Evolutionary conservation across 2,888 invertebrate genomes (phyloP), one percentile per base, ranked within the genome.

Genomic region (Pyrrhia umbra): DNA sequence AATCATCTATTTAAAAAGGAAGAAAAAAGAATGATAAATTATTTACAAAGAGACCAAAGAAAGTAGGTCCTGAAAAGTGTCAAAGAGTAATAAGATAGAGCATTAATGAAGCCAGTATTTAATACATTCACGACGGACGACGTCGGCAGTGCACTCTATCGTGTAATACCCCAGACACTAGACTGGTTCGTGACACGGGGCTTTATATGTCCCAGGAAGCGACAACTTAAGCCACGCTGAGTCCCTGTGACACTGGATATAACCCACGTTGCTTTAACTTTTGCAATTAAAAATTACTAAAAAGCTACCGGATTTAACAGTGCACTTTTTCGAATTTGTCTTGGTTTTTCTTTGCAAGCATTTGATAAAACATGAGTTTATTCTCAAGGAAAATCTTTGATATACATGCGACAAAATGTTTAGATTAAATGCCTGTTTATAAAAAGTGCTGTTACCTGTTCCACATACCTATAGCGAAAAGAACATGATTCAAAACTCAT

Each of bases 201-300:
- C 85, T 84, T 84, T 80, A 80, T 64, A 71, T 79, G 85, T 86
- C 79, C 73, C 63, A 66, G 67, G 62, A 73, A 77, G 76, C 72
- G 85, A 87, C 85, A 85, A 65, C 70, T 71, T 80, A 84, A 86
- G 81, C 82, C 52, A 49, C 54, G 64, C 70, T 56, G 72, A 78
- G 63, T 57, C 62, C 49, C 54, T 56, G 42, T 65, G 75, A 79
- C 77, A 72, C 63, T 64, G 55, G 58, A 54, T 74, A 52, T 52
- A 45, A 73, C 65, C 67, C 59, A 55, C 51, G 60, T 66, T 74
- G 52, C 49, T 59, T 46, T 52, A 66, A 77, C 62, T 59, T 68
- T 55, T 34, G 62, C 66, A 74, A 74, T 69, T 71, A 71, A 62
- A 50, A 69, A 50, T 59, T 23, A 58, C 57, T 0, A 0, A n/a